Evolutionary conservation across 2,113 vertebrate genomes (phyloP), one percentile per base, ranked within the genome.

Genomic region (Desmodus rotundus): DNA sequence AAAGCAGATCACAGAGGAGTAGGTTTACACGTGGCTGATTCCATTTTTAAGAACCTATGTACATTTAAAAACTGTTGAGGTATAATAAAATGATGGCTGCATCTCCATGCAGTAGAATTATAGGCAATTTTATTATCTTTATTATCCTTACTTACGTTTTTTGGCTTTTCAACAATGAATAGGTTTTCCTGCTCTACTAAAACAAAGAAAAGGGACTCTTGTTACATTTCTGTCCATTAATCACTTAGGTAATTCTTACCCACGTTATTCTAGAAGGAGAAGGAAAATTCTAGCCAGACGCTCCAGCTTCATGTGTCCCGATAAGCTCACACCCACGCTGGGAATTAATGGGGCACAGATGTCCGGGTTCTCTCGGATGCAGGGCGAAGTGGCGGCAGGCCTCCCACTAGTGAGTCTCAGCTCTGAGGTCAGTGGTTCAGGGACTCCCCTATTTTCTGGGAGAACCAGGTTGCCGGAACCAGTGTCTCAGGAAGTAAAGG

Each of bases 241-340:
- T 94, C 73, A 80, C 45, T 89, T 88, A 61, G 36, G 45, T 47
- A 65, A 76, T 76, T 86, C 36, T 56, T 41, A 70, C 58, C 56
- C 52, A 84, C 76, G 41, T 82, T 85, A 87, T 77, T 93, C 94
- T 58, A 93, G 56, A 94, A 74, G 83, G 28, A 91, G 81, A 77
- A 93, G 76, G 58, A 31, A 91, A 93, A 63, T 63, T 52, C 88
- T 87, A 72, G 84, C 84, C 94, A 97, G 72, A 91, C 31, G 9
- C 61, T 45, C 31, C 38, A 65, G 22, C 26, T 15, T 94, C 19
- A 12, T 36, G 31, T 50, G 45, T 63, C 58, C 65, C 1, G 8
- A 68, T 93, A 83, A 81, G 72, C 58, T 93, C 84, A 43, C 47
- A 61, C 54, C 5, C 70, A 91, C 33, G 58, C 70, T 26, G 76